Evolutionary conservation across 2,888 invertebrate genomes (phyloP).

Genomic region (Philereme transversata): DNA sequence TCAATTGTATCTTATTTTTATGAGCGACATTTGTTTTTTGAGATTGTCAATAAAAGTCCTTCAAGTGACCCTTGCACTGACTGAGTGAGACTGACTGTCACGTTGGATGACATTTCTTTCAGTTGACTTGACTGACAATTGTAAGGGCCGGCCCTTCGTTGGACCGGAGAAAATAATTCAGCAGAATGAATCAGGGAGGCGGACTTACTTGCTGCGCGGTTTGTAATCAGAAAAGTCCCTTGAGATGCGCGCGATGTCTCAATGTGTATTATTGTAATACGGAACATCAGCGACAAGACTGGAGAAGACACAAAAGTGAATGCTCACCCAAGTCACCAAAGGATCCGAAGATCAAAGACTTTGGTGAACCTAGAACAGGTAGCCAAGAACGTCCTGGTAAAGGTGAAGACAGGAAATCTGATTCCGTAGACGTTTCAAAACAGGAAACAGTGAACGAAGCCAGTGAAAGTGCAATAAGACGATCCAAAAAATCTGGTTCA

Average conservation of each 20-base stretch:
- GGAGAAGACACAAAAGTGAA: constrained; percentile 89
- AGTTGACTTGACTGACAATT: constrained; percentile 45
- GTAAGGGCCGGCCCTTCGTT: constrained; percentile 59
- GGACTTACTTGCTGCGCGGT: constrained; percentile 81
- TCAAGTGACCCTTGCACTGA: constrained; percentile 22
- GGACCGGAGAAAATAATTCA: constrained; percentile 45
- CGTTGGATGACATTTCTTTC: constrained; percentile 51
- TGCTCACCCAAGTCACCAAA: constrained; percentile 79
- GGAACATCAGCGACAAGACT: constrained; percentile 91
- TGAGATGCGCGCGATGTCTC: constrained; percentile 90
- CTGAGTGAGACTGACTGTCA: constrained; percentile 34
- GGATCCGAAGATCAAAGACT: constrained; percentile 57
- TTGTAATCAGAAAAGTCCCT: constrained; percentile 86
- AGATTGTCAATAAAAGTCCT: constrained; percentile 3
- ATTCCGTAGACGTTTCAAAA: constrained; percentile 39
- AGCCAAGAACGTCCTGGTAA: constrained; percentile 53
- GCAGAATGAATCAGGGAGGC: constrained; percentile 79
- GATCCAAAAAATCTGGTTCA: constrained; percentile 58
- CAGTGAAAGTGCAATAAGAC: constrained; percentile 54
- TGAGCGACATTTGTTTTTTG: neutral
- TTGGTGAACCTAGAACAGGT: constrained; percentile 52
- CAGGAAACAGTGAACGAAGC: constrained; percentile 44
- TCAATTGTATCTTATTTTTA: neutral
- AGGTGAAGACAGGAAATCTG: constrained; percentile 47
- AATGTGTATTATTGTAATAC: constrained; percentile 90